These are phyloP conservation scores for Cylas formicarius DNA, from an alignment of 1,140 invertebrate genomes.

Conservation along the genomic window DNA sequence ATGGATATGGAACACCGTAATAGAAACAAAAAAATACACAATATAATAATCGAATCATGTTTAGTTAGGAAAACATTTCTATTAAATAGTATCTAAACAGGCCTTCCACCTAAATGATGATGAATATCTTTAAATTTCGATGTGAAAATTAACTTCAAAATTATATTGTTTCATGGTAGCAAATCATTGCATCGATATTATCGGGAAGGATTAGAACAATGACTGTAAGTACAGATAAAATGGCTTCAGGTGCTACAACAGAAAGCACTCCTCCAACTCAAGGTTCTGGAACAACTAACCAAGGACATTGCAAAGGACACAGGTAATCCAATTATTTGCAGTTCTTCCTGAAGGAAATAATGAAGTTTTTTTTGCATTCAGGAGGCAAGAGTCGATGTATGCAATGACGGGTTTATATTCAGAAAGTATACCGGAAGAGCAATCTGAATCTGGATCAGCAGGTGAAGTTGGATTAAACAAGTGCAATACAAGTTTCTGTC, in stretches of 20 bases:
- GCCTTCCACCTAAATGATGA: no score
- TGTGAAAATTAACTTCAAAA: no score
- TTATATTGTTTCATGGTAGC: no score
- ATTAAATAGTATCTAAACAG: no score
- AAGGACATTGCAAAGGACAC: constrained; percentile 14
- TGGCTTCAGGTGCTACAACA: neutral
- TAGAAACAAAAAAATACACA: no score
- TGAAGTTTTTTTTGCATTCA: neutral
- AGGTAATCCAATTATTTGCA: no score
- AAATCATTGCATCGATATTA: neutral
- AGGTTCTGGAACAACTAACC: neutral
- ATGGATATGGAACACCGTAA: no score
- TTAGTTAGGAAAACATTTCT: no score
- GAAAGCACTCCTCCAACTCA: neutral
- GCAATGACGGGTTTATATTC: constrained; percentile 79
- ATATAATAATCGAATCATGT: no score
- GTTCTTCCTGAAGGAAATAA: no score
- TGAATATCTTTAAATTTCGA: no score
- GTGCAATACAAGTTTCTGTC: constrained; percentile 39
- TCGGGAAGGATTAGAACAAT: neutral
- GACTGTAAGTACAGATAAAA: neutral
- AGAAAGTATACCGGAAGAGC: constrained; percentile 50
- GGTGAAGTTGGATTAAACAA: constrained; percentile 42
- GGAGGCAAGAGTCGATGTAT: constrained; percentile 78
- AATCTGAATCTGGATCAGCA: constrained; percentile 31